phyloP scores from a whole-genome alignment of 2,888 invertebrate genomes.

The Pegoplata infirma region DNA sequence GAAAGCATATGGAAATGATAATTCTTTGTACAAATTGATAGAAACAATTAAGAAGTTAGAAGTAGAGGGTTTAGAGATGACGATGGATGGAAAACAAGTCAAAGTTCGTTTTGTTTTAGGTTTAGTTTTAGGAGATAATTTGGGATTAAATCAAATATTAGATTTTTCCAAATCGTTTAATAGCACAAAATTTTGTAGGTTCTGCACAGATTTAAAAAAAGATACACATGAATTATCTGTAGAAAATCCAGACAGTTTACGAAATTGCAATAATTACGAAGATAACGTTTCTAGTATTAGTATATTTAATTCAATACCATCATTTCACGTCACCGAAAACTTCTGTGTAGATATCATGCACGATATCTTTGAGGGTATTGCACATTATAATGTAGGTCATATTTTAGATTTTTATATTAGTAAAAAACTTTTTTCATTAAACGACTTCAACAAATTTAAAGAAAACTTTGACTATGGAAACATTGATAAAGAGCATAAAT shows the following conservation, averaged over 20 bases:
- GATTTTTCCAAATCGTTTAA: background rate
- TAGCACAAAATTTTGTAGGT: background rate
- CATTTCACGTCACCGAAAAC: background rate
- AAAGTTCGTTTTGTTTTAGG: slow-evolving; percentile 1
- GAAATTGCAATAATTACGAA: background rate
- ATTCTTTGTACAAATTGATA: background rate
- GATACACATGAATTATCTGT: background rate
- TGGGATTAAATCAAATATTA: background rate
- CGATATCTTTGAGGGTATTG: slow-evolving; percentile 1
- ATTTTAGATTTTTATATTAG: background rate
- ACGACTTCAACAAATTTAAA: background rate
- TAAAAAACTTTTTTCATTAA: background rate
- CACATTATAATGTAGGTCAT: background rate
- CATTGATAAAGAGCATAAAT: background rate
- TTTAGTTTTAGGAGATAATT: slow-evolving; percentile 1
- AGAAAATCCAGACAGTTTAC: background rate
- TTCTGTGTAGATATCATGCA: slow-evolving; percentile 2
- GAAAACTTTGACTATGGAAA: background rate
- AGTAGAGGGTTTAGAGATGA: background rate
- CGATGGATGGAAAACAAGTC: background rate
- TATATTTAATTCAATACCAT: background rate
- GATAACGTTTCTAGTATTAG: background rate
- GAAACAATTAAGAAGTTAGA: background rate
- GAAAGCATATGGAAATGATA: background rate
- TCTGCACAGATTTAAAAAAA: background rate